Base-by-base conservation (phyloP, 1,140 invertebrate species). In the Drosophila novamexicana region DNA sequence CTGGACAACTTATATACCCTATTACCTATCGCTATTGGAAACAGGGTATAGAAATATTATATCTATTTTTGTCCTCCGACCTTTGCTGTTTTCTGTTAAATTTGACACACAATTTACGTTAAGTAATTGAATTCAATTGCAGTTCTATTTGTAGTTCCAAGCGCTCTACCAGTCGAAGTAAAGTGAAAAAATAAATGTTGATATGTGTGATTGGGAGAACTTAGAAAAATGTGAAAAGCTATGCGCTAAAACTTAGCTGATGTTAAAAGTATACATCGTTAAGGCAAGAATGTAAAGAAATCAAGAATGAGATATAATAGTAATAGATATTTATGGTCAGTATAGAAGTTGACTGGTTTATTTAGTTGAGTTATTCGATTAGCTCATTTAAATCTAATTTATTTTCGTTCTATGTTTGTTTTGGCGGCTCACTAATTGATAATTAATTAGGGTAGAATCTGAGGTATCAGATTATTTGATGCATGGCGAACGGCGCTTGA, bases 121-220 rank as follows among this genome's bases (percentile, higher is more conserved):
- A 76, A 75, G 79, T 88, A 85, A 85, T 85, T 88, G 83, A 85
- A 76, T 88, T 79, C 75, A 82, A 79, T 85, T 82, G 67, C n/a
- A 39, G 29, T 9, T 7, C 6, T 37, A 32, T 18, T 64, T 53
- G 72, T 44, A 32, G 36, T 44, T 52, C 58, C 61, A 82, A 63
- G 6, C 58, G 49, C 58, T 61, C 53, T 56, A 50, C 37, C 37
- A 56, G 36, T 42, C 45, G n/a, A 58, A 37, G 47, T 47, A 29
- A 63, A 66, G 40, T 61, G 54, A 47, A 42, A 54, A 74, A 66
- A 63, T 37, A 80, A 62, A 80, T 45, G 58, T 74, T 57, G 12
- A 37, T 62, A 16, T 52, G 18, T 22, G 9, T 8, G 39, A 40
- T 8, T 29, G 22, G 1, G 12, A 14, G 6, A 29, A 29, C 29